Evolutionary conservation across 2,888 invertebrate genomes (phyloP), one percentile per base, ranked within the genome.

Genomic region (Acleris holmiana): DNA sequence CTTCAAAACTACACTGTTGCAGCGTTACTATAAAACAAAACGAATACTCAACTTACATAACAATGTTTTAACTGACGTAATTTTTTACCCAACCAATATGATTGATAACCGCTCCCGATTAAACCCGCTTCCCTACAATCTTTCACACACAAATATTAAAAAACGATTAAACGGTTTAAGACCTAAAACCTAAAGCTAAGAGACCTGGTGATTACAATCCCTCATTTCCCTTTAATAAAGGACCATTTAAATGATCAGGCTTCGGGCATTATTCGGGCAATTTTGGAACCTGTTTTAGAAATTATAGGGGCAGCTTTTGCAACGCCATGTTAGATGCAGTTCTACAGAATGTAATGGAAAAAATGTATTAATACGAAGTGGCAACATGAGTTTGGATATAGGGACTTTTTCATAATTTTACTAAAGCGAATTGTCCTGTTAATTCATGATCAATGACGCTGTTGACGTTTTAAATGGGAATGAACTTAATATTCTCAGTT

Each of bases 261-360:
- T 87, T 76, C 79, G 71, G 85, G 91, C 88, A 73, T 79, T 79
- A 80, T 83, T 80, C 83, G 83, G 89, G 89, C 90, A 91, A 89
- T 91, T 91, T 91, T 75, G 82, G 83, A 91, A 91, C 91, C 88
- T 80, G 91, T 91, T 92, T 64, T 91, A 91, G 90, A 91, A 91
- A 92, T 92, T 92, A 92, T 88, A 92, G 89, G 91, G 90, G 85
- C 84, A 87, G 80, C 72, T 76, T 76, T 72, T 67, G 75, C 75
- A 75, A 75, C 73, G 79, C 80, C 49, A 49, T 54, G 55, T 84
- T 83, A 85, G 80, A 76, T 70, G 75, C 70, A 74, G 74, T 73
- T 75, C 79, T 76, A 41, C 15, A 41, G 21, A 21, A 18, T 47
- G 41, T 18, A 54, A 61, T 18, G 35, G 44, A 50, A 25, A 53